Conservation (phyloP, 2,888 invertebrate species). For the Silvanus unidentatus region DNA sequence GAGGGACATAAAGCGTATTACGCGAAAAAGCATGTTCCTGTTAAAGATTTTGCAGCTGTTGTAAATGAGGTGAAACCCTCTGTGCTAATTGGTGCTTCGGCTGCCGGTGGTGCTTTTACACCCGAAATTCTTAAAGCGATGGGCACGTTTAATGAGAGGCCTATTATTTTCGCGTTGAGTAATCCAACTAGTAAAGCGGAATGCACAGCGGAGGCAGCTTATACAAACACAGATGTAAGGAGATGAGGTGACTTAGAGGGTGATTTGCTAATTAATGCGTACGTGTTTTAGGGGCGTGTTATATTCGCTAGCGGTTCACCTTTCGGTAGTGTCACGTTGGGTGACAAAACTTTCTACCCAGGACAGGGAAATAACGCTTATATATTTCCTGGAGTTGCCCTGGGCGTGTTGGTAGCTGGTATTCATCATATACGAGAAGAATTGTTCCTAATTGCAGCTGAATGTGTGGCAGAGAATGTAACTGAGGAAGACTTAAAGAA, state of each 20-base stretch:
- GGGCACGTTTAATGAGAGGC: slow-evolving; percentile 79
- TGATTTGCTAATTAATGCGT: too few relatives aligned
- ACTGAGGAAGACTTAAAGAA: slow-evolving; percentile 71
- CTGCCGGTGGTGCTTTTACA: slow-evolving; percentile 86
- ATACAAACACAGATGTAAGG: slow-evolving; percentile 78
- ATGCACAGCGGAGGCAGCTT: slow-evolving; percentile 95
- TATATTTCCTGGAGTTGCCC: slow-evolving; percentile 92
- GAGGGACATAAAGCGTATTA: slow-evolving; percentile 66
- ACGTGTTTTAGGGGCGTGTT: slow-evolving; percentile 91
- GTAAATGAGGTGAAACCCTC: slow-evolving; percentile 82
- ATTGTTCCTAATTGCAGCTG: slow-evolving; percentile 91
- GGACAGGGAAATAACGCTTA: slow-evolving; percentile 99
- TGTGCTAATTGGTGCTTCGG: slow-evolving; percentile 87
- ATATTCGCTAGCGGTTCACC: slow-evolving; percentile 96
- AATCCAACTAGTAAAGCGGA: slow-evolving; percentile 98
- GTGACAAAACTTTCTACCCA: slow-evolving; percentile 76
- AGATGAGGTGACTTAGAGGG: too few relatives aligned
- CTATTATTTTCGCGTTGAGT: slow-evolving; percentile 93
- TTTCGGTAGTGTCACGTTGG: slow-evolving; percentile 76
- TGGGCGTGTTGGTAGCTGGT: slow-evolving; percentile 88
- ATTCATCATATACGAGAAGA: slow-evolving; percentile 91
- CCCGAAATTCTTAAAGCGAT: slow-evolving; percentile 78
- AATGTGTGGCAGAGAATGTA: slow-evolving; percentile 78
- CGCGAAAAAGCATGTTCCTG: slow-evolving; percentile 72
- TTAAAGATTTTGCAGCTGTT: slow-evolving; percentile 71